Evolutionary conservation across 2,797 vertebrate species (phyloP), one percentile per base, ranked within the genome.

Genomic region (Pangasius mekongensis): DNA sequence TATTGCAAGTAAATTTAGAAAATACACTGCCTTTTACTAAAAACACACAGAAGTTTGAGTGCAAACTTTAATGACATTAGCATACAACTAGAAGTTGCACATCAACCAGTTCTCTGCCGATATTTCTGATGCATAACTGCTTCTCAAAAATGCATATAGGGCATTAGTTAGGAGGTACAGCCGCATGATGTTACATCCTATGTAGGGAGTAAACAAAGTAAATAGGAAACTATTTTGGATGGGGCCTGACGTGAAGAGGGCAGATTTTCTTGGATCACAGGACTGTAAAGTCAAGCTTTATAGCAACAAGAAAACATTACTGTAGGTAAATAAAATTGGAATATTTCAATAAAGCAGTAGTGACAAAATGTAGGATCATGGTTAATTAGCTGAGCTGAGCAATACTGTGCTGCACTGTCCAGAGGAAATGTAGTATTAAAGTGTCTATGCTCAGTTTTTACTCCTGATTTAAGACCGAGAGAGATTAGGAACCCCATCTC

Each of bases 401-500:
- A 6, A 3, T 54, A 54, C 13, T 77, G 47, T 52, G 27, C 7
- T 30, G 47, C n/a, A 30, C 6, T 6, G 0, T 77, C 1, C 27
- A 20, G 16, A 30, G 49, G 47, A 54, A 54, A 58, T 60, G 33
- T 20, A 39, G 33, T 58, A 8, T 60, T 39, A 39, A 56, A 58
- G 30, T 58, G 77, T 36, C 5, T 36, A 22, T 36, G 77, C 11
- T 36, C 20, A 22, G 14, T 54, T 54, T 71, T 60, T 33, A 39
- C 11, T 67, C 66, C 7, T 54, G n/a, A 54, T 33, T 56, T 54
- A 54, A 81, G 77, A 62, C 60, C 2, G 20, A 49, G 67, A n/a
- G 24, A 11, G 43, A 58, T 52, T 54, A 83, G 66, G 62, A 86
- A 83, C 81, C 89, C 47, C 64, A 86, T 56, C 85, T 91, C 83